Percentiles rank a stretch among this genome's conserved stretches.
Evolutionary conservation across 2,797 vertebrate genomes (phyloP).

Genomic region (Sebastes kiyomatsui): DNA sequence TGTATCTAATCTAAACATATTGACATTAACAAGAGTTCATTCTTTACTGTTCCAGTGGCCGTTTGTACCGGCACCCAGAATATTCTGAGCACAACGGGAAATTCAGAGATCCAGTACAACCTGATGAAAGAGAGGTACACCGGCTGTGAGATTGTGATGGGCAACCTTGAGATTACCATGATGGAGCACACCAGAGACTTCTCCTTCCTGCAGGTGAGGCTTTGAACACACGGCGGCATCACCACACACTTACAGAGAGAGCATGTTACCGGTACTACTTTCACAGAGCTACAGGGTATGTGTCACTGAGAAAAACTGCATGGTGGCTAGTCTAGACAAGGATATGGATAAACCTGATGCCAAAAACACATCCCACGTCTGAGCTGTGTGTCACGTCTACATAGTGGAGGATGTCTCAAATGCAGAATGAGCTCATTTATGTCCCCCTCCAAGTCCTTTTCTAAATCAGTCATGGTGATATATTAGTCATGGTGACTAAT

Average conservation of each 20-base stretch:
- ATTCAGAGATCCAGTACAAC: constrained; percentile 84
- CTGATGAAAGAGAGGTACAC: constrained; percentile 87
- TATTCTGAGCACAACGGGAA: constrained; percentile 86
- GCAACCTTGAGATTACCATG: constrained; percentile 95
- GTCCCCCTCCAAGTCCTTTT: background rate
- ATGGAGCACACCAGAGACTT: constrained; percentile 89
- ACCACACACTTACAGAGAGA: background rate
- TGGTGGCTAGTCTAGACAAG: constrained; percentile 21
- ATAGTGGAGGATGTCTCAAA: constrained; percentile 11
- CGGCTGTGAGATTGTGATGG: constrained; percentile 93
- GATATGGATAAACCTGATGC: background rate
- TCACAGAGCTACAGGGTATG: background rate
- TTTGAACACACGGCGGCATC: background rate
- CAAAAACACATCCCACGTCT: background rate
- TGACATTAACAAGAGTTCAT: background rate
- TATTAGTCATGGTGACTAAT: constrained; percentile 16
- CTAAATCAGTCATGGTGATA: constrained; percentile 13
- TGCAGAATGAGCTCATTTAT: constrained; percentile 32
- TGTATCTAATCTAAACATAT: background rate
- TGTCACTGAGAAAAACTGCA: constrained; percentile 11
- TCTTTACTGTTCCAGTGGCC: constrained; percentile 39
- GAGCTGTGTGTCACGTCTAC: constrained; percentile 16
- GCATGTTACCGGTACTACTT: background rate
- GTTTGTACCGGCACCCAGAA: constrained; percentile 93
- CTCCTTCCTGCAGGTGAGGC: constrained; percentile 90